phyloP scores from a whole-genome alignment of 2,797 vertebrate species.

The Mormyrus proboscirostris region DNA sequence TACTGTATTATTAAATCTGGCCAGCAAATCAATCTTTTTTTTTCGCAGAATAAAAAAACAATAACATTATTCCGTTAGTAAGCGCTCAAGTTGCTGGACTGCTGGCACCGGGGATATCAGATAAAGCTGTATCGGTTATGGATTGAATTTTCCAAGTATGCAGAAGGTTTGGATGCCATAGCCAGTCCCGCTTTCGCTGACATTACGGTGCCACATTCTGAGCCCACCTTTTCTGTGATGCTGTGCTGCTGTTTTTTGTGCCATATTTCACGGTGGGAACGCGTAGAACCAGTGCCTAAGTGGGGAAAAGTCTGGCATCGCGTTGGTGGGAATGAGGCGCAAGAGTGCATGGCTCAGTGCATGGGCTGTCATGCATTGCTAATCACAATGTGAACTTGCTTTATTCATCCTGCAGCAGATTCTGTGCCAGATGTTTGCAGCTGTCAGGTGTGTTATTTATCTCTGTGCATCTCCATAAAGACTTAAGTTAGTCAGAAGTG shows the following conservation, averaged over 20 bases:
- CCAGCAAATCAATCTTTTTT: neutral
- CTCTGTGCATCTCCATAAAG: neutral
- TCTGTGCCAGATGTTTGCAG: neutral
- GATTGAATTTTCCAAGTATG: neutral
- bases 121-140: neutral
- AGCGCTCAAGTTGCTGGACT: neutral
- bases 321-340: neutral
- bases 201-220: neutral
- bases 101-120: neutral
- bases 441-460: neutral
- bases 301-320: neutral
- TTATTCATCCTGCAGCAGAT: neutral
- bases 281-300: neutral
- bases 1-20: too few relatives aligned
- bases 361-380: neutral
- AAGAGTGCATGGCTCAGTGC: neutral
- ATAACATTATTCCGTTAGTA: neutral
- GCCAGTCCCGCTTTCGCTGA: neutral
- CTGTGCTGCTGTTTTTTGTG: neutral
- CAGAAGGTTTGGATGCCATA: neutral
- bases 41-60: neutral
- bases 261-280: neutral
- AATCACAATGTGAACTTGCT: neutral
- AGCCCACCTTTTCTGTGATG: neutral
- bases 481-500: neutral